Percentiles rank a stretch among this genome's conserved stretches.
These are phyloP conservation scores for Cariama cristata DNA, from an alignment of 2,113 vertebrate genomes.

Conservation along the genomic window DNA sequence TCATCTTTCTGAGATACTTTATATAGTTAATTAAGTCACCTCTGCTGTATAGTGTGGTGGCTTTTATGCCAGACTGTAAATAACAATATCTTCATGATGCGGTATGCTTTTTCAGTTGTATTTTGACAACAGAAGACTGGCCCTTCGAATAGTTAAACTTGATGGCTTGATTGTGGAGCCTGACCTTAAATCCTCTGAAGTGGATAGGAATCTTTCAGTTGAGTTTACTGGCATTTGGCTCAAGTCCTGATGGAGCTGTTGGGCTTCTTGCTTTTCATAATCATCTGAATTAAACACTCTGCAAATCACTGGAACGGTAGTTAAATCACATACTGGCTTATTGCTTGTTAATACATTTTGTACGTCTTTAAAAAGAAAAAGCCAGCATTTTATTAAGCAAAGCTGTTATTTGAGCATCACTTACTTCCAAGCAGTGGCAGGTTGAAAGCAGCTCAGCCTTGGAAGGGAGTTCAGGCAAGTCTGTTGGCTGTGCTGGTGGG, in stretches of 20 bases:
- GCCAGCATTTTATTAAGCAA: slow-evolving; percentile 4
- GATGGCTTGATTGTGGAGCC: neutral
- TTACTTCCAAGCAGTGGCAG: neutral
- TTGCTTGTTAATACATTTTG: neutral
- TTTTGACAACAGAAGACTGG: neutral
- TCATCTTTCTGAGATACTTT: neutral
- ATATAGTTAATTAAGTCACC: neutral
- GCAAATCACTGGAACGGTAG: neutral
- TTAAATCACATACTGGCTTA: neutral
- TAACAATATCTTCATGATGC: neutral
- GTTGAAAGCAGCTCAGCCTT: slow-evolving; percentile 15
- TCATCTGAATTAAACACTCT: neutral
- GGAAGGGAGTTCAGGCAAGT: neutral
- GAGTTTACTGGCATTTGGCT: neutral
- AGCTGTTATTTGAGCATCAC: neutral
- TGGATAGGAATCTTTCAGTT: neutral
- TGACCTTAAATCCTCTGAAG: neutral
- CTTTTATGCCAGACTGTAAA: neutral
- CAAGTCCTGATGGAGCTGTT: neutral
- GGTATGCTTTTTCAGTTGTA: neutral
- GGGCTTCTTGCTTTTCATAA: slow-evolving; percentile 1
- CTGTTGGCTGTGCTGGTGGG: neutral
- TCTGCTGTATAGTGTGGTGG: neutral
- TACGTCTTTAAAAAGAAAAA: neutral
- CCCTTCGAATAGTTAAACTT: neutral